These are phyloP conservation scores for Caenorhabditis japonica DNA, from an alignment of 2,888 invertebrate genomes.

Conservation along the genomic window DNA sequence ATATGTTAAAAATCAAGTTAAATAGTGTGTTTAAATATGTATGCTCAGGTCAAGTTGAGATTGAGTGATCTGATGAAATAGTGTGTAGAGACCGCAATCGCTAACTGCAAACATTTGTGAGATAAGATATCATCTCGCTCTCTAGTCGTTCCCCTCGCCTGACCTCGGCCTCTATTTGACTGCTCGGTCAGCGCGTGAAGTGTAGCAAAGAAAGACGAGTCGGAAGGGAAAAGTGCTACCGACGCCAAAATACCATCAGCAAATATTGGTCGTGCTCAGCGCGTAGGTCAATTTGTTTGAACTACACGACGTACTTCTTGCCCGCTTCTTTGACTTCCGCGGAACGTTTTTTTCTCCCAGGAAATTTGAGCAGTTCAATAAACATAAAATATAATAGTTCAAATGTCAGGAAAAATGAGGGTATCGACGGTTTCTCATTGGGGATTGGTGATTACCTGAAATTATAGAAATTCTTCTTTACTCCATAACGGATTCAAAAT, in stretches of 20 bases:
- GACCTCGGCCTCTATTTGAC: constrained; percentile 45
- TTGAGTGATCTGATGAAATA: constrained; percentile 39
- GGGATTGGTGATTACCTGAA: too few species aligned
- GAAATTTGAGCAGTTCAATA: too few species aligned
- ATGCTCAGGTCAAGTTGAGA: not conserved
- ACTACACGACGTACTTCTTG: constrained; percentile 17
- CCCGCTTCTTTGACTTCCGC: too few species aligned
- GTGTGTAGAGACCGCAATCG: not conserved
- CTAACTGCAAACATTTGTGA: constrained; percentile 17
- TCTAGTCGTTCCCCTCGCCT: not conserved
- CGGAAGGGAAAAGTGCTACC: constrained; percentile 18
- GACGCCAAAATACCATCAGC: constrained; percentile 26
- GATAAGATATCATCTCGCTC: constrained; percentile 36
- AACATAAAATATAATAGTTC: too few species aligned
- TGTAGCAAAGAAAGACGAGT: constrained; percentile 17
- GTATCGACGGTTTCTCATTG: too few species aligned
- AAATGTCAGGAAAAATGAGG: too few species aligned
- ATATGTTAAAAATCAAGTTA: too few species aligned
- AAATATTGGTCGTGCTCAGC: constrained; percentile 33
- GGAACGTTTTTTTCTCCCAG: too few species aligned
- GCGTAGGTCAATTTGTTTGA: constrained; percentile 48
- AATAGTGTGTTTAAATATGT: too few species aligned
- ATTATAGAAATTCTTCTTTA: too few species aligned
- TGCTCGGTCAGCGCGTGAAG: constrained; percentile 45
- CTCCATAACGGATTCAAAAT: too few species aligned